These are phyloP conservation scores for Taurulus bubalis DNA, from an alignment of 2,113 vertebrate species.

Conservation along the genomic window DNA sequence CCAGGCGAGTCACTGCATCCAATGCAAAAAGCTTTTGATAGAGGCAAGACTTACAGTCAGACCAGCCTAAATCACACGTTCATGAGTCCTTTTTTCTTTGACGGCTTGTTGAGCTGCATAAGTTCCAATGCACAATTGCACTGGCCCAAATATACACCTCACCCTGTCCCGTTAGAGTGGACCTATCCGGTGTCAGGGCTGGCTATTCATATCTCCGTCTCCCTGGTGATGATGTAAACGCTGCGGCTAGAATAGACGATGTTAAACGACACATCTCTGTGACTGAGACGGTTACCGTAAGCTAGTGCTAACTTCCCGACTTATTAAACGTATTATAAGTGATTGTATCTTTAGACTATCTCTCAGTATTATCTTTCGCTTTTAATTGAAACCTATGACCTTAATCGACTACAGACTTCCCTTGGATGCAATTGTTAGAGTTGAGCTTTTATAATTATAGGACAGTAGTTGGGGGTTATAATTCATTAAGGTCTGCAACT, in stretches of 20 bases:
- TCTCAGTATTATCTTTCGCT: not conserved
- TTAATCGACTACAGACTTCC: not conserved
- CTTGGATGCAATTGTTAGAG: not conserved
- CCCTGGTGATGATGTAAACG: slow-evolving; percentile 71
- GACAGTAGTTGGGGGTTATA: not conserved
- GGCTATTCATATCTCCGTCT: slow-evolving; percentile 83
- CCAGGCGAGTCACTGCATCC: slow-evolving; percentile 32
- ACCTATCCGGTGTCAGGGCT: slow-evolving; percentile 77
- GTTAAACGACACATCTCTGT: slow-evolving; percentile 34
- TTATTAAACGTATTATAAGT: not conserved
- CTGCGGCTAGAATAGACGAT: slow-evolving; percentile 44
- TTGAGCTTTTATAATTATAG: not conserved
- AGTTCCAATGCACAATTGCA: slow-evolving; percentile 24
- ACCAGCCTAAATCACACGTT: slow-evolving; percentile 42
- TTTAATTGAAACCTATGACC: not conserved
- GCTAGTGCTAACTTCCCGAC: slow-evolving; percentile 23
- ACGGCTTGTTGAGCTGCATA: slow-evolving; percentile 34
- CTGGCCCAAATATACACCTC: slow-evolving; percentile 74
- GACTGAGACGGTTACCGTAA: slow-evolving; percentile 32
- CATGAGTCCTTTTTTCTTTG: slow-evolving; percentile 51
- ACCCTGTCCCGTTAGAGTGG: slow-evolving; percentile 47
- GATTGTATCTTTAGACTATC: not conserved
- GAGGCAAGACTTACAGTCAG: slow-evolving; percentile 56
- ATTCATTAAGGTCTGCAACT: not conserved
- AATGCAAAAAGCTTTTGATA: slow-evolving; percentile 39